Evolutionary conservation across 2,888 invertebrate species (phyloP).

Genomic region (Ennomos quercinarius): DNA sequence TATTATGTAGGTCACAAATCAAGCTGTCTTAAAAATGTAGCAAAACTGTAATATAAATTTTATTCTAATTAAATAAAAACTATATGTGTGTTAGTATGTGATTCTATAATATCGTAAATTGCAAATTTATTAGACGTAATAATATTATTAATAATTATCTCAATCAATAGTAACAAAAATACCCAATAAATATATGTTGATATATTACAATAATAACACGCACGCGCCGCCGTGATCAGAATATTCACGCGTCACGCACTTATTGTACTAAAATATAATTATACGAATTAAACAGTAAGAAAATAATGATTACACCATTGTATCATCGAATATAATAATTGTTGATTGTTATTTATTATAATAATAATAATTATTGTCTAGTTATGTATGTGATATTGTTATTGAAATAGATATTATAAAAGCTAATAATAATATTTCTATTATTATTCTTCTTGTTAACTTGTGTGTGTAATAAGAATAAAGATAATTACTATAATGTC

Average conservation of each 20-base stretch:
- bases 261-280: constrained; percentile 50
- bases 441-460: constrained; percentile 81
- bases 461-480: constrained; percentile 73
- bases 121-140: constrained; percentile 32
- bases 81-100: constrained; percentile 56
- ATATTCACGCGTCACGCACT: constrained; percentile 73
- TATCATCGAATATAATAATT: constrained; percentile 82
- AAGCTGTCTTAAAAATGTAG: constrained; percentile 53
- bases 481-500: constrained; percentile 25
- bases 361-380: constrained; percentile 73
- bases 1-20: constrained; percentile 46
- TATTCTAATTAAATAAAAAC: constrained; percentile 45
- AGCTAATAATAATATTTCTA: constrained; percentile 71
- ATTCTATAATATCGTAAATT: constrained; percentile 49
- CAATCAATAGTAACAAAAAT: constrained; percentile 27
- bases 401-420: constrained; percentile 81
- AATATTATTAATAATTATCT: constrained; percentile 25
- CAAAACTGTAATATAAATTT: constrained; percentile 23
- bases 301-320: constrained; percentile 67
- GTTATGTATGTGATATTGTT: constrained; percentile 84
- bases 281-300: constrained; percentile 76
- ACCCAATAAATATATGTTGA: constrained; percentile 38
- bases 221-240: constrained; percentile 61
- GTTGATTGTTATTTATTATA: constrained; percentile 79
- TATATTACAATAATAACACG: constrained; percentile 45